phyloP scores from a whole-genome alignment of 2,113 vertebrate species.

The Pungitius pungitius region DNA sequence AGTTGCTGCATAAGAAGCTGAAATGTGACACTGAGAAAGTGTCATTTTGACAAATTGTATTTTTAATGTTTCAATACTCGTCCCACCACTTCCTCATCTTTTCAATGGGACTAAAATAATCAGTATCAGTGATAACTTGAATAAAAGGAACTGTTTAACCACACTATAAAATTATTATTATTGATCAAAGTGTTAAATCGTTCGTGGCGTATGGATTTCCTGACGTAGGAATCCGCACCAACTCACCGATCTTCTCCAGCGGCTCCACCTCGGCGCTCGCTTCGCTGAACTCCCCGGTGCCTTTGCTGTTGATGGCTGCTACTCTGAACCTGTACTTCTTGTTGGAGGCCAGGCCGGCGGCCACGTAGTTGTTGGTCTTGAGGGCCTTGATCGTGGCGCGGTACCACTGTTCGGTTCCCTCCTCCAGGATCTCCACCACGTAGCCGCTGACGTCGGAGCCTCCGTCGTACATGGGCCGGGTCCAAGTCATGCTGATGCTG shows the following conservation, averaged over 20 bases:
- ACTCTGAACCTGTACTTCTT: conserved; percentile 96
- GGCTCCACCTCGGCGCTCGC: conserved; percentile 88
- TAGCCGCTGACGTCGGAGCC: conserved; percentile 92
- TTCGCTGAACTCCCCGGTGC: conserved; percentile 94
- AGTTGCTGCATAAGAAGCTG: not conserved
- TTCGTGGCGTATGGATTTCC: not conserved
- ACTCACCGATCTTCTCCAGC: conserved; percentile 91
- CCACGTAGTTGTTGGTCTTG: conserved; percentile 87
- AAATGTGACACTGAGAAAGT: not conserved
- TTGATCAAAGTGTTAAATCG: too few species aligned
- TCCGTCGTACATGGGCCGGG: conserved; percentile 94
- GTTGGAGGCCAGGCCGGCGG: conserved; percentile 85
- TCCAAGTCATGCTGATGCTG: conserved; percentile 96
- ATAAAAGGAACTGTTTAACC: too few species aligned
- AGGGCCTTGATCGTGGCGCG: conserved; percentile 87
- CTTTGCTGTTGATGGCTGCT: conserved; percentile 90
- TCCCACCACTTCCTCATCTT: not conserved
- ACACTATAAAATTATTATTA: not conserved
- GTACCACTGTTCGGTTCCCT: conserved; percentile 91
- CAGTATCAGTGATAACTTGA: too few species aligned
- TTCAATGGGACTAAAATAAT: not conserved
- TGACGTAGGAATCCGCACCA: not conserved
- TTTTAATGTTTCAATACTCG: not conserved
- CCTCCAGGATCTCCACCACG: conserved; percentile 94
- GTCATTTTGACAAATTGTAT: too few species aligned